Base-by-base conservation (phyloP, 2,113 vertebrate species). In the Excalfactoria chinensis region DNA sequence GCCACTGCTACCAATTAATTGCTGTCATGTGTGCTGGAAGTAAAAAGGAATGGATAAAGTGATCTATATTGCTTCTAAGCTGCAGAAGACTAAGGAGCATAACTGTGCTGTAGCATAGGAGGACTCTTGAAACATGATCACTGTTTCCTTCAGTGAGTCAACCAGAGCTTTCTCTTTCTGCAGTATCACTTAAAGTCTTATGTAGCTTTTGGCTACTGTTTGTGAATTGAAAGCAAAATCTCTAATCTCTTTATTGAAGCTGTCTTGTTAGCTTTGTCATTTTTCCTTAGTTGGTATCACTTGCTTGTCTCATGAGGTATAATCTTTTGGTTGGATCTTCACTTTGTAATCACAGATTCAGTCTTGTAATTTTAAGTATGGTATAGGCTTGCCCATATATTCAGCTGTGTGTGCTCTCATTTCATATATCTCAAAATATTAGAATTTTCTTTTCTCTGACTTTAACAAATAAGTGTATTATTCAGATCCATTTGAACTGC, bases 271-370 rank as follows among this genome's bases (percentile, higher is more conserved):
- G 53, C 32, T 21, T n/a, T 60, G n/a, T 51, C 5, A 2, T 51
- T 68, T 68, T 53, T 44, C 11, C 22, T 28, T 40, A 37, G 18
- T 68, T 68, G 32, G 14, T 28, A 46, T 73, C 32, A 19, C n/a
- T 88, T 62, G 26, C 14, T 1, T 1, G 9, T 75, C 37, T n/a
- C 53, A 7, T 32, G 28, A 51, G 0, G 0, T 60, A 35, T 60
- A 60, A n/a, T 44, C 22, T 82, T 82, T 34, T 63, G 25, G 48
- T 25, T 41, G 28, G 28, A 40, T 11, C 37, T 89, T 74, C 11
- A 16, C 44, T 60, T 46, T 34, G 28, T 15, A 75, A 18, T 30
- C 7, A 70, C 25, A 56, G 3, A 26, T 43, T 76, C 23, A 34
- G 15, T 53, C 37, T 53, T 40, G n/a, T 13, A 8, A 22, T 44